A percentile compares a stretch with the other conserved stretches of the same genome.
Evolutionary conservation across 64 coral and sea anemone species (phyloP).

Genomic region (Trachythela sp.): DNA sequence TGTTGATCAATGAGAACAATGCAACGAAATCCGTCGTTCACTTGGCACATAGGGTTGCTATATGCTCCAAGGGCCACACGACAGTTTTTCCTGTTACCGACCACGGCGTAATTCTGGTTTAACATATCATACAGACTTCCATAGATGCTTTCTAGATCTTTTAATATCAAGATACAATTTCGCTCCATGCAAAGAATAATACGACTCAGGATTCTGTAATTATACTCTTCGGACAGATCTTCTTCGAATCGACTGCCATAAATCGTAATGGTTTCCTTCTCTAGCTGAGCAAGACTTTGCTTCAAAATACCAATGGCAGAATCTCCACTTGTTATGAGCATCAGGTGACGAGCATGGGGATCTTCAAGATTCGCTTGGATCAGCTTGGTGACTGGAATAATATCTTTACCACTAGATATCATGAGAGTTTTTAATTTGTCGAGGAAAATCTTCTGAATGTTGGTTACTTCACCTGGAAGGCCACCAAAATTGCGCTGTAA

Average conservation of each 20-base stretch:
- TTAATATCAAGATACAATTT: slow-evolving; percentile 74
- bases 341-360: slow-evolving; percentile 73
- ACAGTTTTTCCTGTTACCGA: slow-evolving; percentile 86
- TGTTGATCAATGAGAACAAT: slow-evolving; percentile 82
- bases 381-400: slow-evolving; percentile 61
- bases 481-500: slow-evolving; percentile 92
- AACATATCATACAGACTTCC: slow-evolving; percentile 97
- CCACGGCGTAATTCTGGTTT: slow-evolving; percentile 93
- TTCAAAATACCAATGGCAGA: slow-evolving; percentile 91
- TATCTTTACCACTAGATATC: neutral
- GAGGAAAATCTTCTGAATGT: slow-evolving; percentile 40
- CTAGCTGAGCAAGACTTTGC: slow-evolving; percentile 47
- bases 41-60: slow-evolving; percentile 95
- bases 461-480: slow-evolving; percentile 32
- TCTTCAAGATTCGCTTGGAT: slow-evolving; percentile 80
- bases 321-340: slow-evolving; percentile 90
- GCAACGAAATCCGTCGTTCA: slow-evolving; percentile 86
- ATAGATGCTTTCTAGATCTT: slow-evolving; percentile 82
- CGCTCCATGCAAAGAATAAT: slow-evolving; percentile 93
- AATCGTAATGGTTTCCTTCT: slow-evolving; percentile 85
- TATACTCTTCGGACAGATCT: slow-evolving; percentile 93
- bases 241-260: slow-evolving; percentile 94
- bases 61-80: slow-evolving; percentile 81
- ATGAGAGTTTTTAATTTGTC: slow-evolving; percentile 37
- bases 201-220: slow-evolving; percentile 72